Percentiles rank a stretch among this genome's conserved stretches.
Conservation (phyloP, 2,113 vertebrate genomes). For the Stigmatopora argus region DNA sequence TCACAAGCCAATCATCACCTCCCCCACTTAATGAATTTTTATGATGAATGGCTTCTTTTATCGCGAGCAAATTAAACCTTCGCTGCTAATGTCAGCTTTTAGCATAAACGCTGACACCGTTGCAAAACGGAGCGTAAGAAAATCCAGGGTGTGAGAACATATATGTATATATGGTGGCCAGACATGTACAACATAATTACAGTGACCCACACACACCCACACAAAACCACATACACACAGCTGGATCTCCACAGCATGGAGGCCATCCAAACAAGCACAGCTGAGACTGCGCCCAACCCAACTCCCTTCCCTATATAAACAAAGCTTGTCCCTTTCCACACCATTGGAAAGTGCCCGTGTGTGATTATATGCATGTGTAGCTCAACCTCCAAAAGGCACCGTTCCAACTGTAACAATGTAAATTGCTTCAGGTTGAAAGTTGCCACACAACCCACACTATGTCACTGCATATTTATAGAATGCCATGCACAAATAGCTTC, state of each 20-base stretch:
- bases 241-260: slow-evolving; percentile 43
- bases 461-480: slow-evolving; percentile 45
- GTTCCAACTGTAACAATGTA: slow-evolving; percentile 61
- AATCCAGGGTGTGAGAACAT: not conserved
- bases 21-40: slow-evolving; percentile 9
- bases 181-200: slow-evolving; percentile 18
- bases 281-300: slow-evolving; percentile 30
- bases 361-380: slow-evolving; percentile 19
- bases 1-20: slow-evolving; percentile 16
- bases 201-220: slow-evolving; percentile 4
- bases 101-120: not conserved
- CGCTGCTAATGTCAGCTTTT: slow-evolving; percentile 15
- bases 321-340: slow-evolving; percentile 35
- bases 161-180: slow-evolving; percentile 23
- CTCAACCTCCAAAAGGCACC: slow-evolving; percentile 34
- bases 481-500: slow-evolving; percentile 23
- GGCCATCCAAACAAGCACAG: slow-evolving; percentile 53
- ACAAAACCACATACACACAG: slow-evolving; percentile 28
- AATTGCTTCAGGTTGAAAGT: slow-evolving; percentile 59
- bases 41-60: slow-evolving; percentile 14
- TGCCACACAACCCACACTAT: slow-evolving; percentile 39
- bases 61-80: slow-evolving; percentile 3
- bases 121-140: not conserved
- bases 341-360: slow-evolving; percentile 13
- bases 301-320: slow-evolving; percentile 46